Evolutionary conservation across 2,888 invertebrate genomes (phyloP), one percentile per base, ranked within the genome.

Genomic region (Erannis defoliaria): DNA sequence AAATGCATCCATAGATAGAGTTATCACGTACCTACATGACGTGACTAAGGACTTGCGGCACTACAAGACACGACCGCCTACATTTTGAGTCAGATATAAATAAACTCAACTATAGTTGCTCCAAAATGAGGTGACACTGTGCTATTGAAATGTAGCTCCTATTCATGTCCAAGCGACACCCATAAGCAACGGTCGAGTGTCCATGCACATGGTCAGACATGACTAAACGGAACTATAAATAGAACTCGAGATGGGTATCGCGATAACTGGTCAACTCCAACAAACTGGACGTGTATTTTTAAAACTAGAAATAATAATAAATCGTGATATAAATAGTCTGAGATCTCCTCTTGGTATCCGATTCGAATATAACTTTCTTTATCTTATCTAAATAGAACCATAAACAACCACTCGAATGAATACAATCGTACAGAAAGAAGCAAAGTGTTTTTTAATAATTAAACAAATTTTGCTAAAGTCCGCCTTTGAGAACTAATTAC

Each of bases 141-240:
- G 62, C 55, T 54, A 48, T 38, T 35, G 59, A 62, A 65, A 55
- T 65, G 51, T 55, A 50, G 51, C 49, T 51, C 40, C 56, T 60
- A 66, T 56, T 51, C 23, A 26, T 35, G 55, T 53, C 19, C 35
- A 38, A 51, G 38, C 51, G 38, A 53, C 59, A 55, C 21, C 43
- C 43, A 55, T 55, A 48, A n/a, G 58, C 9, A n/a, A 38, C 31
- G 50, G 38, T 23, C 37, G 57, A 55, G 72, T 71, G 73, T 70
- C 73, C 63, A 74, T 77, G 62, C 80, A 78, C 82, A 84, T 80
- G 81, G 80, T 73, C 77, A 77, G 68, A 76, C 74, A 83, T 85
- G 84, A 85, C 82, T 86, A 85, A 86, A 81, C 78, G 65, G 63
- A 67, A 81, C 88, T 89, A 89, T 80, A 88, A 83, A 88, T 90